These are phyloP conservation scores for Orientallactaga sibirica DNA, from an alignment of 2,797 vertebrate species.

Conservation along the genomic window DNA sequence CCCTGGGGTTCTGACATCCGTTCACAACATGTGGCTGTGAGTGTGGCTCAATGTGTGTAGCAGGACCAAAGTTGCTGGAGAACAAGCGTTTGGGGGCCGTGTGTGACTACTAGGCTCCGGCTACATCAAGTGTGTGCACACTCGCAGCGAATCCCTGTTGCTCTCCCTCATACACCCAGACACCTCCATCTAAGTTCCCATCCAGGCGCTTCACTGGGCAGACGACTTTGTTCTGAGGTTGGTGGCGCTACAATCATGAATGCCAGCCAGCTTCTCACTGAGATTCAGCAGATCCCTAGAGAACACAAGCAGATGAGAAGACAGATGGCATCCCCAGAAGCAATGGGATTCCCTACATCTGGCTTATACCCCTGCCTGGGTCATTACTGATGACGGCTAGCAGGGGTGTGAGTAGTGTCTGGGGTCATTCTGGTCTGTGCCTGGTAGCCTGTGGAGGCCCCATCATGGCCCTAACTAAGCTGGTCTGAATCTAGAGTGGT, in stretches of 20 bases:
- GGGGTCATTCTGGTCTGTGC: not conserved
- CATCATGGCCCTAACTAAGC: not conserved
- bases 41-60: not conserved
- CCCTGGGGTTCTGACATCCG: not conserved
- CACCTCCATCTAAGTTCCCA: not conserved
- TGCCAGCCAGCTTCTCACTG: not conserved
- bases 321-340: not conserved
- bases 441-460: not conserved
- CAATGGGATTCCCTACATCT: not conserved
- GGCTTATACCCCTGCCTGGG: not conserved
- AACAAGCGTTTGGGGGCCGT: not conserved
- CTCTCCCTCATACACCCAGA: not conserved
- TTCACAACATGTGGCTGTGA: not conserved
- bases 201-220: not conserved
- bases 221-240: not conserved
- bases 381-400: not conserved
- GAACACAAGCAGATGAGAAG: not conserved
- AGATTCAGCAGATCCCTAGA: not conserved
- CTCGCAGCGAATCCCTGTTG: not conserved
- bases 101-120: not conserved
- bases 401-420: not conserved
- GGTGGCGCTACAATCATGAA: not conserved
- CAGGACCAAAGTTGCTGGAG: not conserved
- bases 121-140: rapidly evolving
- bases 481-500: not conserved